Evolutionary conservation across 2,888 invertebrate species (phyloP), one percentile per base, ranked within the genome.

Genomic region (Drosophila leonis): DNA sequence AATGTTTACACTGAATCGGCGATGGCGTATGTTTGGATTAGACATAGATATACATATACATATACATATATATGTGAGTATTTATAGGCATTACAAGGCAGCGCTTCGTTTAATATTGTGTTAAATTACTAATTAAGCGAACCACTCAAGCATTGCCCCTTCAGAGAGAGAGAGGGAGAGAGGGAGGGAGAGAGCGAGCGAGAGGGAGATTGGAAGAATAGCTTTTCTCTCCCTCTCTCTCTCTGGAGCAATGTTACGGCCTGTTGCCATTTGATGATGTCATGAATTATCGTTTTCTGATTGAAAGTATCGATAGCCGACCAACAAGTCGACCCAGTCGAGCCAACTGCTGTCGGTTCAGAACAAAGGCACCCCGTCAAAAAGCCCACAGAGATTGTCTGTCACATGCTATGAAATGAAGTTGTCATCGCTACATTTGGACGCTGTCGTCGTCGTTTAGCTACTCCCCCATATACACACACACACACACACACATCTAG

Each of bases 231-330:
- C 73, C 24, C 60, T 3, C 29, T 27, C 73, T 15, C 24, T 18
- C 15, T 29, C 31, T 35, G 24, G 39, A 41, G 48, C 60, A 37
- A 67, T 69, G 71, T 70, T 80, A 74, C 80, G 82, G 82, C 49
- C 68, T 70, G 71, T 31, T 82, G 74, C 46, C 59, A 31, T 55
- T 63, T 69, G 83, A 83, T 90, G 90, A 90, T 90, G 90, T 90
- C 90, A 90, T 90, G 69, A 90, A 79, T 87, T 90, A 90, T 90
- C 82, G 86, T 80, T 80, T 85, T 90, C 74, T 86, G 88, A 88
- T 90, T 88, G 86, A 88, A 90, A 88, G 83, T 86, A 80, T 81
- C 78, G 83, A 90, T 84, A 88, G 37, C 18, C 49, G 37, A 52
- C 52, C 46, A 46, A 9, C 57, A 39, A 39, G 51, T 49, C 52